Percentiles rank a stretch among this genome's conserved stretches.
These are phyloP conservation scores for Asobara japonica DNA, from an alignment of 1,140 invertebrate species.

Conservation along the genomic window DNA sequence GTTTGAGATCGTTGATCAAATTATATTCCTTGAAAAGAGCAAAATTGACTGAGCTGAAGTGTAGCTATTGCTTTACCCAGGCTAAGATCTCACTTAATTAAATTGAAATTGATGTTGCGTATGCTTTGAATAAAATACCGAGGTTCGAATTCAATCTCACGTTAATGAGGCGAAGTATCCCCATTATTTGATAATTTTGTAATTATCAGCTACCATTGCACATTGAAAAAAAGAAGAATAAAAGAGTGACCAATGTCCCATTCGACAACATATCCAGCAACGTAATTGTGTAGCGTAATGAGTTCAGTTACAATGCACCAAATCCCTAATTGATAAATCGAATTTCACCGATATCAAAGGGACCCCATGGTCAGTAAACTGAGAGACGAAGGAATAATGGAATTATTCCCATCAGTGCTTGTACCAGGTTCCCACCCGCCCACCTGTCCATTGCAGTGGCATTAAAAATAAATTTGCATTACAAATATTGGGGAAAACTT, in stretches of 20 bases:
- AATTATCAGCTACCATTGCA: too few relatives aligned
- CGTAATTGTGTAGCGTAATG: background rate
- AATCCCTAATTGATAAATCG: background rate
- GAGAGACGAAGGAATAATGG: background rate
- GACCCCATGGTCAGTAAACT: background rate
- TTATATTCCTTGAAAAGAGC: background rate
- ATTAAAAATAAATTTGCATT: constrained; percentile 22
- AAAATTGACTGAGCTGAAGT: background rate
- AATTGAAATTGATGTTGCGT: background rate
- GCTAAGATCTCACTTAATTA: background rate
- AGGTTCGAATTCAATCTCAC: too few relatives aligned
- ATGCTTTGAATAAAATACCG: too few relatives aligned
- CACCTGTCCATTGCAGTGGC: background rate
- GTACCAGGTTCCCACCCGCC: background rate
- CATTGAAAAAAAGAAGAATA: too few relatives aligned
- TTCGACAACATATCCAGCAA: background rate
- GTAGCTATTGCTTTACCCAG: background rate
- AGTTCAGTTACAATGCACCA: background rate
- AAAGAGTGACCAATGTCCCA: too few relatives aligned
- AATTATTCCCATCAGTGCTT: background rate
- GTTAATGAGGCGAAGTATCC: too few relatives aligned
- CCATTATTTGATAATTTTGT: too few relatives aligned
- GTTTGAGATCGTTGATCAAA: background rate
- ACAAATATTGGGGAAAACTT: constrained; percentile 3
- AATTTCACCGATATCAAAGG: background rate